These are phyloP conservation scores for Pollicipes pollicipes DNA, from an alignment of 1,140 invertebrate species.

Conservation along the genomic window DNA sequence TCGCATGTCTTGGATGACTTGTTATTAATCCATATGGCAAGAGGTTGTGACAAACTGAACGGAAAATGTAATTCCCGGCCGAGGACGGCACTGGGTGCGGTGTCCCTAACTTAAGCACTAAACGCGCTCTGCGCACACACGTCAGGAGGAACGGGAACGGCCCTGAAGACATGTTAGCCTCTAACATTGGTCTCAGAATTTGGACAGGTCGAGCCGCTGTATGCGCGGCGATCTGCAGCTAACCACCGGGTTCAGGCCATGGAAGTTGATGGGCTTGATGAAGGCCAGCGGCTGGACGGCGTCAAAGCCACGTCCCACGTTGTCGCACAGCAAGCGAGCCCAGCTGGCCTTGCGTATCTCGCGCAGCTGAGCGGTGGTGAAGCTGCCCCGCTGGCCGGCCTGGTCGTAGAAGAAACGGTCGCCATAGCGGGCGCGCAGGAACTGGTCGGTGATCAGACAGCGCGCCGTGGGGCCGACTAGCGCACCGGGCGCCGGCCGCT, in stretches of 20 bases:
- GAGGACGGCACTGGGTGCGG: too few species aligned
- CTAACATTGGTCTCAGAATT: too few species aligned
- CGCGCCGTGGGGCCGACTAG: slow-evolving; percentile 51
- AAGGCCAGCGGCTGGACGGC: slow-evolving; percentile 36
- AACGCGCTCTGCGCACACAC: too few species aligned
- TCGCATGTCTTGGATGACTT: too few species aligned
- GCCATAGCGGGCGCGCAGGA: slow-evolving; percentile 27
- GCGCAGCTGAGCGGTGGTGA: slow-evolving; percentile 36
- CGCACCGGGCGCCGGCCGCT: slow-evolving; percentile 40
- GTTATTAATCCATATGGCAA: too few species aligned
- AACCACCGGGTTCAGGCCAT: not conserved
- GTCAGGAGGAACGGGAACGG: too few species aligned
- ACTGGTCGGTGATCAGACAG: slow-evolving; percentile 25
- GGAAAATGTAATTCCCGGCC: too few species aligned
- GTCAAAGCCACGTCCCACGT: slow-evolving; percentile 29
- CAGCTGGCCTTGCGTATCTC: slow-evolving; percentile 35
- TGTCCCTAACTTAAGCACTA: too few species aligned
- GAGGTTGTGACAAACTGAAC: too few species aligned
- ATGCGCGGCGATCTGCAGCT: not conserved
- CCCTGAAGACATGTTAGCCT: too few species aligned
- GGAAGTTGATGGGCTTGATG: slow-evolving; percentile 17
- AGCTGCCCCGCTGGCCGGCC: slow-evolving; percentile 43
- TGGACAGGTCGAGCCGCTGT: not conserved
- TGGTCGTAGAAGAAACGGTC: slow-evolving; percentile 39
- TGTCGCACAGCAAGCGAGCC: slow-evolving; percentile 38